Evolutionary conservation across 2,113 vertebrate genomes (phyloP), one percentile per base, ranked within the genome.

Genomic region (Coryphaenoides rupestris): DNA sequence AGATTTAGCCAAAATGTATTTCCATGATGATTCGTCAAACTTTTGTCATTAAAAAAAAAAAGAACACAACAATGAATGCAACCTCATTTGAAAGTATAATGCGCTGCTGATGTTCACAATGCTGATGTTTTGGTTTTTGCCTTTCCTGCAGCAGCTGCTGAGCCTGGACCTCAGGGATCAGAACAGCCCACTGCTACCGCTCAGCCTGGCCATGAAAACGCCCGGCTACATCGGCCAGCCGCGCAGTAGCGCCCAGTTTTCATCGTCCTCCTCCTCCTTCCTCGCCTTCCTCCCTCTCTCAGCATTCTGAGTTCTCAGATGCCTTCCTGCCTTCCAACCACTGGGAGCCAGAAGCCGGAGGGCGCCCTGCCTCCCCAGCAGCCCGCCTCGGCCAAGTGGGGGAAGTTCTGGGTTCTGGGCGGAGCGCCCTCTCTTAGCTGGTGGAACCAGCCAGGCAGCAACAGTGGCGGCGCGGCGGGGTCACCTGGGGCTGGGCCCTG

Each of bases 401-500:
- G 85, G 73, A 33, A 89, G 86, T 66, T 70, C 70, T 0, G 76
- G 66, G 21, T 89, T 89, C 55, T 82, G 86, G 66, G 75, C 77
- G 0, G 88, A 88, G 56, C 88, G 89, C 23, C n/a, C n/a, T 89
- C 90, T 0, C 21, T 90, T 66, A 90, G 90, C 79, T 91, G 90
- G 83, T 91, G 22, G 90, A 91, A 75, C 84, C 79, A n/a, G n/a
- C n/a, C n/a, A n/a, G n/a, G n/a, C n/a, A n/a, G n/a, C 1, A 33
- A 74, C 67, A 79, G 75, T 65, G 78, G 75, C 60, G 15, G 33
- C 26, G 21, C 71, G 2, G 61, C 67, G 45, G 58, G 77, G n/a
- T 68, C 75, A 53, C 82, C 88, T n/a, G n/a, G 2, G 82, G 80
- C 56, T 92, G 89, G 89, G n/a, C n/a, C n/a, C n/a, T n/a, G n/a